A percentile compares a stretch with the other conserved stretches of the same genome.
These are phyloP conservation scores for Etia nguti DNA, from an alignment of 2,113 vertebrate genomes.

Conservation along the genomic window DNA sequence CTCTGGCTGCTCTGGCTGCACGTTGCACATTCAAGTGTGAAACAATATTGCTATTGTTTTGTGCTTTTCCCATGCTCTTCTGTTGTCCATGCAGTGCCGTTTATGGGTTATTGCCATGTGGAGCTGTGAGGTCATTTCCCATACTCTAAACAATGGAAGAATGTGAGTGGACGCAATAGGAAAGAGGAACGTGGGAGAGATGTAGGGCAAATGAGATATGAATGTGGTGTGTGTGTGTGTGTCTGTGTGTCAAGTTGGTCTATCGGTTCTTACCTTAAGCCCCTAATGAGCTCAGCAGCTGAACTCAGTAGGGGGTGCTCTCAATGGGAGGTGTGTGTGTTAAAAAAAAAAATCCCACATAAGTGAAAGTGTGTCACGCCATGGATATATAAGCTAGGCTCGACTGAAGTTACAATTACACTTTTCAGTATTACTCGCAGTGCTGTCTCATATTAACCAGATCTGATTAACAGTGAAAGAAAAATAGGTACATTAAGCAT, in stretches of 20 bases:
- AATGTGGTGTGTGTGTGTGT: not conserved
- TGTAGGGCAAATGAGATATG: not conserved
- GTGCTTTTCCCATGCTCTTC: slow-evolving; percentile 47
- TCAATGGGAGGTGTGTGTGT: not conserved
- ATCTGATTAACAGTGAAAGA: not conserved
- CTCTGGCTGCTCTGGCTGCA: not conserved
- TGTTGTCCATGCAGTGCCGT: slow-evolving; percentile 14
- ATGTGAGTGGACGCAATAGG: slow-evolving; percentile 21
- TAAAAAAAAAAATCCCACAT: not conserved
- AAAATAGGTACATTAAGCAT: not conserved
- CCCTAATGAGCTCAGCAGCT: slow-evolving; percentile 39
- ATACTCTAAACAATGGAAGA: slow-evolving; percentile 51
- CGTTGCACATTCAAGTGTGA: slow-evolving; percentile 18
- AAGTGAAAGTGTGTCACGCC: not conserved
- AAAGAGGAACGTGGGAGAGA: slow-evolving; percentile 21
- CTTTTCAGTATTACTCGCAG: not conserved
- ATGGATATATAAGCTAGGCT: not conserved
- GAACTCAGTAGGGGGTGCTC: not conserved
- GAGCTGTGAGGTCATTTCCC: slow-evolving; percentile 62
- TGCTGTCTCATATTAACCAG: not conserved
- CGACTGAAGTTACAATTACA: not conserved
- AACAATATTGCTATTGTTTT: slow-evolving; percentile 60
- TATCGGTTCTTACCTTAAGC: slow-evolving; percentile 24
- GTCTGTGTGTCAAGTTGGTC: not conserved
- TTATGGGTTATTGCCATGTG: slow-evolving; percentile 38